These are phyloP conservation scores for Drosophila nikananu DNA, from an alignment of 1,140 invertebrate species.

Conservation along the genomic window DNA sequence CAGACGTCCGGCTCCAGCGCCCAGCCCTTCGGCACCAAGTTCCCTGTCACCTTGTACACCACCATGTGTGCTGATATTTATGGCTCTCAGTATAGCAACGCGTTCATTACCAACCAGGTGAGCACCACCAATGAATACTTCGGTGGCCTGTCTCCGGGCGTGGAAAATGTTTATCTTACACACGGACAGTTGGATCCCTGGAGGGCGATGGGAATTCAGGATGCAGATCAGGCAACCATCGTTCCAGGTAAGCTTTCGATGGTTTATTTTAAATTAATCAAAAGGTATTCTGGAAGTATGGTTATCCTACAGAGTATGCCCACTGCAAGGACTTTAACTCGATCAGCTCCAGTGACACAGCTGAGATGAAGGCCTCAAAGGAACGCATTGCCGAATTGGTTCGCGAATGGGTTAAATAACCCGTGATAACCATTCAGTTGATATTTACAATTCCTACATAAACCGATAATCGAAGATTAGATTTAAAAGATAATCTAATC, in stretches of 20 bases:
- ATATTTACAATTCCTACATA: neutral
- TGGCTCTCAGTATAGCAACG: slow-evolving; percentile 84
- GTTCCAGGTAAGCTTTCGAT: slow-evolving; percentile 59
- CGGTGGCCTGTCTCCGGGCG: slow-evolving; percentile 87
- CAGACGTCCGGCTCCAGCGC: slow-evolving; percentile 87
- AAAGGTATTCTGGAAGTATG: neutral
- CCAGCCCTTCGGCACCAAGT: slow-evolving; percentile 88
- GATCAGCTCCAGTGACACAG: slow-evolving; percentile 85
- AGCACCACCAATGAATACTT: slow-evolving; percentile 87
- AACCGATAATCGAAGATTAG: slow-evolving; percentile 4
- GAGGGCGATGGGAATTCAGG: slow-evolving; percentile 87
- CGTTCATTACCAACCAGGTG: slow-evolving; percentile 74
- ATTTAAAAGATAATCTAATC: slow-evolving; percentile 9
- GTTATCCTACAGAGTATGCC: slow-evolving; percentile 86
- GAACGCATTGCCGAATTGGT: slow-evolving; percentile 69
- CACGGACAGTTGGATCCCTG: slow-evolving; percentile 89
- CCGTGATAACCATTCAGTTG: neutral
- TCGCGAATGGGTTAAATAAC: slow-evolving; percentile 71
- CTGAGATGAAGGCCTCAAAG: slow-evolving; percentile 85
- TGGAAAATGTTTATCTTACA: slow-evolving; percentile 88
- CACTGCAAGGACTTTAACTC: slow-evolving; percentile 89
- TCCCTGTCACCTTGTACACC: slow-evolving; percentile 87
- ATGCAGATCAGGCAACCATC: slow-evolving; percentile 62
- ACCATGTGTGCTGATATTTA: slow-evolving; percentile 89
- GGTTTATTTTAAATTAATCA: neutral